Percentiles rank a stretch among this genome's conserved stretches.
These are phyloP conservation scores for Troides helena DNA, from an alignment of 2,888 invertebrate genomes.

Conservation along the genomic window DNA sequence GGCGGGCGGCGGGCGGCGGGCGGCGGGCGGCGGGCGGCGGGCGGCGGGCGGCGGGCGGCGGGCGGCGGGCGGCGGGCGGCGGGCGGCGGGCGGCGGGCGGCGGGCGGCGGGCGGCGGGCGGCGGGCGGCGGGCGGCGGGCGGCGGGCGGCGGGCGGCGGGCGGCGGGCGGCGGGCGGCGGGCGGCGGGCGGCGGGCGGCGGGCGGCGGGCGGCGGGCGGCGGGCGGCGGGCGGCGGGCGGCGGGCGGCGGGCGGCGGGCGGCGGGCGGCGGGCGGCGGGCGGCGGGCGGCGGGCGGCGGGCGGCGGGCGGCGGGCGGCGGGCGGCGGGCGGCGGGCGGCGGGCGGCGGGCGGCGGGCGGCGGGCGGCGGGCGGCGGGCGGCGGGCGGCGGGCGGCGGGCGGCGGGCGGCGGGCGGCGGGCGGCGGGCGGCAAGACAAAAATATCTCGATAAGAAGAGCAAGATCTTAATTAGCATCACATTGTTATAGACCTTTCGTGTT, in stretches of 20 bases:
- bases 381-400: constrained; percentile 3
- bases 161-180: neutral
- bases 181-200: constrained; percentile 10
- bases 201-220: neutral
- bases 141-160: constrained; percentile 8
- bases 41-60: constrained; percentile 10
- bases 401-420: constrained; percentile 4
- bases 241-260: constrained; percentile 3
- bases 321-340: constrained; percentile 10
- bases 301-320: neutral
- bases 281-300: constrained; percentile 8
- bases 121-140: constrained; percentile 4
- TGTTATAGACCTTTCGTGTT: too few species aligned
- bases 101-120: constrained; percentile 3
- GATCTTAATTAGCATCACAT: too few species aligned
- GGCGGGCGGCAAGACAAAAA: too few species aligned
- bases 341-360: neutral
- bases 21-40: neutral
- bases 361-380: constrained; percentile 8
- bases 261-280: constrained; percentile 4
- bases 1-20: constrained; percentile 8
- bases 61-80: neutral
- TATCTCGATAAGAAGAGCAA: too few species aligned
- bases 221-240: constrained; percentile 8
- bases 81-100: constrained; percentile 8